A percentile compares a stretch with the other conserved stretches of the same genome.
phyloP scores from a whole-genome alignment of 2,888 invertebrate genomes.

The Volucella zonaria region DNA sequence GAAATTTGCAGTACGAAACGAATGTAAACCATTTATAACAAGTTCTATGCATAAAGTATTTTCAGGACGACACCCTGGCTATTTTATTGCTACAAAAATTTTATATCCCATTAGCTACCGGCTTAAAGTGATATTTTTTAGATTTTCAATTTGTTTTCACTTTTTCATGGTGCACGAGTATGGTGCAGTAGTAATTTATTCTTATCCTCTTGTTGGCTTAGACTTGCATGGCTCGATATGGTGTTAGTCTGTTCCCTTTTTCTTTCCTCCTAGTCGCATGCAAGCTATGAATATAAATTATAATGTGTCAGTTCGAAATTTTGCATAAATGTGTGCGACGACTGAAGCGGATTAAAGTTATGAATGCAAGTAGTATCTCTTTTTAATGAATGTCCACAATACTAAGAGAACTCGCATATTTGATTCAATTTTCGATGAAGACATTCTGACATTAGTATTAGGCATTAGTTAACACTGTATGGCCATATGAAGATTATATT shows the following conservation, averaged over 20 bases:
- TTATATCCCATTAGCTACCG: background rate
- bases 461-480: background rate
- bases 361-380: constrained; percentile 25
- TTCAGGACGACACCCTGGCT: background rate
- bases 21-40: background rate
- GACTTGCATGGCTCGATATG: constrained; percentile 18
- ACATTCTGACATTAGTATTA: background rate
- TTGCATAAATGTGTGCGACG: constrained; percentile 38
- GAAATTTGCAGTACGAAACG: too few relatives aligned
- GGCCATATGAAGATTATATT: constrained; percentile 1
- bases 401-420: constrained; percentile 30
- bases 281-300: constrained; percentile 40
- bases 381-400: constrained; percentile 31
- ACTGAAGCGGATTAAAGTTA: constrained; percentile 42
- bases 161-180: constrained; percentile 5
- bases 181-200: background rate
- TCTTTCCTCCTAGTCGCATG: constrained; percentile 10
- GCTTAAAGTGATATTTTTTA: constrained; percentile 31
- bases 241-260: background rate
- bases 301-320: constrained; percentile 49
- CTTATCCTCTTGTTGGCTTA: constrained; percentile 12
- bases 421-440: constrained; percentile 34
- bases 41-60: background rate
- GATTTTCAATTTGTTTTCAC: constrained; percentile 40
- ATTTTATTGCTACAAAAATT: constrained; percentile 1